Conservation (phyloP, 2,888 invertebrate genomes). For the Drosophila lacicola region DNA sequence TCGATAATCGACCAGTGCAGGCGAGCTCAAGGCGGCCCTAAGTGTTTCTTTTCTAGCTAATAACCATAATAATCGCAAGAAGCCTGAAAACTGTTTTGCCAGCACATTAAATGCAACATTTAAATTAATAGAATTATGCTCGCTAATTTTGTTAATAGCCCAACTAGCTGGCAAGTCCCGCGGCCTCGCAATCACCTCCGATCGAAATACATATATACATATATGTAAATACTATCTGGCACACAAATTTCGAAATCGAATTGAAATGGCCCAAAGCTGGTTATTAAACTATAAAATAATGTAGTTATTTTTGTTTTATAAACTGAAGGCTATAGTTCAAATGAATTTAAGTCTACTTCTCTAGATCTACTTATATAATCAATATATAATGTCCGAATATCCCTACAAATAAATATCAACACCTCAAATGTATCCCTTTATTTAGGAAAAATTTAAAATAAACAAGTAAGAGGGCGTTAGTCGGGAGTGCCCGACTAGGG, state of each 20-base stretch:
- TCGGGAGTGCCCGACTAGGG: too few relatives aligned
- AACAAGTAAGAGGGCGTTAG: too few relatives aligned
- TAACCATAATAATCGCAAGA: constrained; percentile 48
- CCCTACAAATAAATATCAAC: neutral
- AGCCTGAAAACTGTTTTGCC: constrained; percentile 34
- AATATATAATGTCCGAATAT: neutral
- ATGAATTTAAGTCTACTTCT: neutral
- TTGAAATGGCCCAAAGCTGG: constrained; percentile 45
- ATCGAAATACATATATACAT: constrained; percentile 8
- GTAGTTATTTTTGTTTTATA: constrained; percentile 19
- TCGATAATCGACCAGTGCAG: constrained; percentile 20
- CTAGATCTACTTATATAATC: neutral
- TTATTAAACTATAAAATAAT: constrained; percentile 14
- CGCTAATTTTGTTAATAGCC: constrained; percentile 58
- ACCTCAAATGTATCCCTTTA: too few relatives aligned
- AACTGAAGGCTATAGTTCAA: constrained; percentile 4
- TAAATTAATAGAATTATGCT: constrained; percentile 63
- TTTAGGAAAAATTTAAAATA: too few relatives aligned
- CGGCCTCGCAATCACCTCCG: constrained; percentile 4
- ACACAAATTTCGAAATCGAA: constrained; percentile 28
- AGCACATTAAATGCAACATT: constrained; percentile 61
- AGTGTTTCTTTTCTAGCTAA: constrained; percentile 10
- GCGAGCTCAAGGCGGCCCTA: constrained; percentile 21
- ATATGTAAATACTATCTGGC: constrained; percentile 1
- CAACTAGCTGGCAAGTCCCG: constrained; percentile 19